These are phyloP conservation scores for Ornithoptera alexandrae DNA, from an alignment of 2,888 invertebrate genomes.

Conservation along the genomic window DNA sequence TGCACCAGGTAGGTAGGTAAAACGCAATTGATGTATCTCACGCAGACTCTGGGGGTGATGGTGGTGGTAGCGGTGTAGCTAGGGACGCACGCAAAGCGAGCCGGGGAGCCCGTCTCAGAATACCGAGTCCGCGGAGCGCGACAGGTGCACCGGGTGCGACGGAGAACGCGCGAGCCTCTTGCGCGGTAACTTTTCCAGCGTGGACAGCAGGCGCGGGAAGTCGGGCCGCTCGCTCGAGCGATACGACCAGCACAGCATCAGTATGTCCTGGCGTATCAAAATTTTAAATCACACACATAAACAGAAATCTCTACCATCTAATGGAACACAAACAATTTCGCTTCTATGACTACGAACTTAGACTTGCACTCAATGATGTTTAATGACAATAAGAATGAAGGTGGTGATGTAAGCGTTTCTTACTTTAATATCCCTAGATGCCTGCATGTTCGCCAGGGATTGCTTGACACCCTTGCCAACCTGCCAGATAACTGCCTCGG, in stretches of 20 bases:
- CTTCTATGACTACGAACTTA: too few species aligned
- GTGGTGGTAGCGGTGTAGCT: slow-evolving; percentile 7
- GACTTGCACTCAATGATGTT: too few species aligned
- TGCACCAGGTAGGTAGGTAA: too few species aligned
- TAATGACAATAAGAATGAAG: too few species aligned
- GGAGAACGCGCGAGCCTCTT: slow-evolving; percentile 97
- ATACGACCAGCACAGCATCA: slow-evolving; percentile 98
- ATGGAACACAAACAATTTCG: too few species aligned
- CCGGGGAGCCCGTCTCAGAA: slow-evolving; percentile 78
- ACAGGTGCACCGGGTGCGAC: slow-evolving; percentile 98
- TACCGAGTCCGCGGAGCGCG: slow-evolving; percentile 97
- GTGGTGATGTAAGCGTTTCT: slow-evolving; percentile 14
- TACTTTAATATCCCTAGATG: slow-evolving; percentile 97
- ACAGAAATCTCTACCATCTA: too few species aligned
- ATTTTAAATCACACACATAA: too few species aligned
- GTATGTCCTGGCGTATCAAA: slow-evolving; percentile 85
- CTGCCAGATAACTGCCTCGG: slow-evolving; percentile 98
- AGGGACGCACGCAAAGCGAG: slow-evolving; percentile 40
- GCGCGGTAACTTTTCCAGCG: slow-evolving; percentile 95
- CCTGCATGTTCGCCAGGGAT: slow-evolving; percentile 94
- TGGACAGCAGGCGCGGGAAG: slow-evolving; percentile 90
- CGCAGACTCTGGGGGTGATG: background rate
- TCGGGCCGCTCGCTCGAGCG: slow-evolving; percentile 92
- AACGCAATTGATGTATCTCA: too few species aligned
- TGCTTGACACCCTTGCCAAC: slow-evolving; percentile 98